Base-by-base conservation (phyloP, 2,797 vertebrate species). In the Tragopan temminckii region DNA sequence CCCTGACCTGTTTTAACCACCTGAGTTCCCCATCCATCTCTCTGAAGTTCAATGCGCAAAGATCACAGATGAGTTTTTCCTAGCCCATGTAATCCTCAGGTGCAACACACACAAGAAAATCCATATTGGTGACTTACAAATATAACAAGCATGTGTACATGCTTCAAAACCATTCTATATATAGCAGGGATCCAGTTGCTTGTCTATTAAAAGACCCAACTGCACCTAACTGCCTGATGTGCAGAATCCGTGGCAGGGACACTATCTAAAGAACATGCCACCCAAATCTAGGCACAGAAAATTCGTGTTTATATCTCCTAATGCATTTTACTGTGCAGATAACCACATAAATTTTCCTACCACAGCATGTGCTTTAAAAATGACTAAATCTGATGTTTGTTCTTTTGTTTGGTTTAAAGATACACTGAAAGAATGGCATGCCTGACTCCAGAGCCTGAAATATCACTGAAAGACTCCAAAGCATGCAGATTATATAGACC, bases 161-260 rank as follows among this genome's bases (percentile, higher is more conserved):
- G 17, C 81, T 88, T 88, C 18, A 68, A 68, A 95, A 62, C 13
- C 4, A 18, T 68, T 45, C 68, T 85, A 36, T 90, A 76, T 50
- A 84, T 76, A 95, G 69, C 43, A 92, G 81, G 45, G 84, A 90
- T 92, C 68, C 7, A 3, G 67, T 89, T 90, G 76, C 91, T 48
- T 50, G 33, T 70, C 66, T 90, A 71, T 80, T 89, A 88, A 91
- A 85, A 93, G 85, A 95, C 58, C 27, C 29, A 62, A 71, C 42
- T 25, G 36, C 53, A 80, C 13, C 13, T 71, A 71, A 88, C 35
- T 1, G 2, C 16, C 42, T 53, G 19, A 78, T 66, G 53, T 62
- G 66, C 69, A 83, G 24, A 40, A 46, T 62, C 55, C 24, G 42
- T 36, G 53, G 55, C 35, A 82, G 61, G 61, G 87, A 77, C 10